Percentiles rank a stretch among this genome's conserved stretches.
Evolutionary conservation across 2,797 vertebrate genomes (phyloP).

Genomic region (Leptatherina wallacei): DNA sequence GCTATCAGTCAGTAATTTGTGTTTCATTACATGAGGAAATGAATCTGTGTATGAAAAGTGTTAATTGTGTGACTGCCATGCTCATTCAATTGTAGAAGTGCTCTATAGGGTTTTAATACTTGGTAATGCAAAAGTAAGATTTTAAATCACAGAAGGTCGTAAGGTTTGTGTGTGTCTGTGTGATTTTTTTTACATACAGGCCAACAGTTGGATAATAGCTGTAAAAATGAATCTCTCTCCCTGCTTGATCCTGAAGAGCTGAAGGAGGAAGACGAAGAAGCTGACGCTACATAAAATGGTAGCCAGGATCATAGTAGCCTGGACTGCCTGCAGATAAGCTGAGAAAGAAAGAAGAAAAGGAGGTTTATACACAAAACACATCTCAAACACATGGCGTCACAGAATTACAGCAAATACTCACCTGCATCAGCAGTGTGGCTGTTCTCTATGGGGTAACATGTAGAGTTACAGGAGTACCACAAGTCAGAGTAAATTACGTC

Average conservation of each 20-base stretch:
- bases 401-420: constrained; percentile 25
- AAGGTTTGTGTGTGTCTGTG: not conserved
- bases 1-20: too few relatives aligned
- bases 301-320: constrained; percentile 92
- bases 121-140: too few relatives aligned
- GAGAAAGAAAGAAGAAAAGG: constrained; percentile 28
- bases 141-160: not conserved
- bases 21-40: too few relatives aligned
- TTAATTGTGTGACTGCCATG: not conserved
- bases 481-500: constrained; percentile 83
- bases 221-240: constrained; percentile 94
- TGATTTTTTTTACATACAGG: constrained; percentile 85
- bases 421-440: constrained; percentile 69
- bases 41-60: too few relatives aligned
- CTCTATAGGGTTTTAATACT: too few relatives aligned
- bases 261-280: constrained; percentile 93
- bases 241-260: constrained; percentile 95
- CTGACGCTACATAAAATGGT: constrained; percentile 91
- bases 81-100: not conserved
- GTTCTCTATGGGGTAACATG: constrained; percentile 65
- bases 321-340: constrained; percentile 92
- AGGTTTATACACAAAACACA: not conserved
- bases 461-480: constrained; percentile 87
- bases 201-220: constrained; percentile 90
- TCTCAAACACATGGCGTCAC: not conserved